Base-by-base conservation (phyloP, 2,888 invertebrate genomes). In the Dioctria rufipes region DNA sequence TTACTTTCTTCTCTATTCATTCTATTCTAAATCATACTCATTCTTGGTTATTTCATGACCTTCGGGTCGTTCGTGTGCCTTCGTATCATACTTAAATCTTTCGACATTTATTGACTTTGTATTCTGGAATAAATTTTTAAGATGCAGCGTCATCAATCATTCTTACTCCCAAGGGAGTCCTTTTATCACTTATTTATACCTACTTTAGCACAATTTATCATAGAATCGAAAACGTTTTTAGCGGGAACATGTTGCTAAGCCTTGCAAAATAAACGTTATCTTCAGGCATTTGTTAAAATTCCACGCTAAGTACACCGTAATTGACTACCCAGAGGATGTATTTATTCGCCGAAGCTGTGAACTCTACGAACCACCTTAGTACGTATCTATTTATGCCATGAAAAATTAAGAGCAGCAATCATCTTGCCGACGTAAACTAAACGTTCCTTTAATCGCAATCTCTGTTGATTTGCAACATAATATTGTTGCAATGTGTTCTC, bases 121-220 rank as follows among this genome's bases (percentile, higher is more conserved):
- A 37, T 9, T 77, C 77, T 49, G 49, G 54, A 66, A 75, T 43
- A 25, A 81, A 80, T 8, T 66, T 66, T 3, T 78, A 78, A 8
- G 43, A 75, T 0, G 67, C 80, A 11, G 82, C 80, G 46, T 81
- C 81, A 43, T 81, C 81, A 39, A 82, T 81, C 3, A 61, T 67
- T 61, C 69, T 75, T 5, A 82, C 75, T 42, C 81, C 80, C 58
- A 75, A 25, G 42, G 78, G 65, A n/a, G 83, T 82, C 83, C 83
- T 82, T 66, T 40, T 69, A 37, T 66, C 51, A 13, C 37, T 63
- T 25, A 39, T 13, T 13, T 51, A n/a, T n/a, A n/a, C n/a, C 61
- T 4, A 81, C n/a, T 58, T 67, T 65, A 2, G 78, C 43, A 5
- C 46, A 3, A 11, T 40, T 60, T 9, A 25, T 77, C 3, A 71